phyloP scores from a whole-genome alignment of 2,888 invertebrate species.

The Balanococcus diminutus region DNA sequence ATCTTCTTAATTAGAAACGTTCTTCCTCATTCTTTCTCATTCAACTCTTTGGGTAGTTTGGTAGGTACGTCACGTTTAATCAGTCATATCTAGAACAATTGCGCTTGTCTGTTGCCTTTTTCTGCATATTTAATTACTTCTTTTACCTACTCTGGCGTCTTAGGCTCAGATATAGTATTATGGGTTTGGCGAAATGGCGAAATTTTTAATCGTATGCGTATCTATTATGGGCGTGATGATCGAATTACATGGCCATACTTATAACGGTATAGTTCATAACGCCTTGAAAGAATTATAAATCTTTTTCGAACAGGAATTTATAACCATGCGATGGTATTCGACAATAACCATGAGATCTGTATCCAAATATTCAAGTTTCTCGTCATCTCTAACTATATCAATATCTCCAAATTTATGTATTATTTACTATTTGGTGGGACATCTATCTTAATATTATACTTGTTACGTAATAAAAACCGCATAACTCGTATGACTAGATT shows the following conservation, averaged over 20 bases:
- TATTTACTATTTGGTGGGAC: background rate
- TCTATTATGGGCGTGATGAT: background rate
- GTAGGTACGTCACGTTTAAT: constrained; percentile 8
- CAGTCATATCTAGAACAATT: constrained; percentile 38
- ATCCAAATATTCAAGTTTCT: background rate
- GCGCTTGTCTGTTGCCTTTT: constrained; percentile 20
- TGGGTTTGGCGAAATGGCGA: constrained; percentile 25
- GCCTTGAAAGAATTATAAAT: background rate
- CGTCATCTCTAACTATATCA: background rate
- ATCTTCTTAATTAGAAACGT: constrained; percentile 40
- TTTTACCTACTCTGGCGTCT: background rate
- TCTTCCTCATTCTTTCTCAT: constrained; percentile 28
- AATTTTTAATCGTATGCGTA: constrained; percentile 1
- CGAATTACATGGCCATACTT: background rate
- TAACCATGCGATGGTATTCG: background rate
- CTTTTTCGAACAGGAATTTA: too few relatives aligned
- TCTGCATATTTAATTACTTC: constrained; percentile 33
- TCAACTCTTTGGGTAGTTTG: background rate
- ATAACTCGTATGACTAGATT: constrained; percentile 11
- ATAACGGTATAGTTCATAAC: background rate
- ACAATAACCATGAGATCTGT: background rate
- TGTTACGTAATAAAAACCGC: background rate
- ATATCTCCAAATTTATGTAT: background rate
- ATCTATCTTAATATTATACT: background rate
- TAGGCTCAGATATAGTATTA: too few relatives aligned